Conservation (phyloP, 2,113 vertebrate genomes). For the Oenanthe oenanthe region DNA sequence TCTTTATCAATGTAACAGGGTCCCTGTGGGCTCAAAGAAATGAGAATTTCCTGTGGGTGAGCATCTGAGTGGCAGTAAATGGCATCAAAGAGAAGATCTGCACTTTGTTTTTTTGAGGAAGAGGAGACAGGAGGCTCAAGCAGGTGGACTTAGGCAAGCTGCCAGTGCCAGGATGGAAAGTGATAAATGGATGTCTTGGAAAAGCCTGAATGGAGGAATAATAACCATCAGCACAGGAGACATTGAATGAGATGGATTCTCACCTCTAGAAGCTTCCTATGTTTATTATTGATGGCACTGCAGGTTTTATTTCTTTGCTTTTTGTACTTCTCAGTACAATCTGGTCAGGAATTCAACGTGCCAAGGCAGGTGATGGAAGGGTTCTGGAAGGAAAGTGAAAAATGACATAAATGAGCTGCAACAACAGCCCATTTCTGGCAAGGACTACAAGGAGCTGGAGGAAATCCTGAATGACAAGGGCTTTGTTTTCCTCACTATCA, state of each 20-base stretch:
- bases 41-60: not conserved
- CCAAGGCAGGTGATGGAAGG: not conserved
- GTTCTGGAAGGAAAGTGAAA: constrained; percentile 2
- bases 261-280: not conserved
- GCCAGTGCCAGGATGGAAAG: not conserved
- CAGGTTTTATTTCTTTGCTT: not conserved
- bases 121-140: not conserved
- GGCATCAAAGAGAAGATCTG: not conserved
- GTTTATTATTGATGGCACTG: not conserved
- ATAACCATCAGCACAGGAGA: not conserved
- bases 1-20: not conserved
- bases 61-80: not conserved
- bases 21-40: not conserved
- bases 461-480: not conserved
- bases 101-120: not conserved
- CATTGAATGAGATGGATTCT: not conserved
- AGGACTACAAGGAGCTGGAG: not conserved
- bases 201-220: not conserved
- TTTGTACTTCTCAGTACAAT: not conserved
- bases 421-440: not conserved
- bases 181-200: not conserved
- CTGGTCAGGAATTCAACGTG: not conserved
- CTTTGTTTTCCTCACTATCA: not conserved
- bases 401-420: not conserved
- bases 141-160: not conserved